Percentiles rank a stretch among this genome's conserved stretches.
phyloP scores from a whole-genome alignment of 2,797 vertebrate genomes.

The Helicolenus hilgendorfi region DNA sequence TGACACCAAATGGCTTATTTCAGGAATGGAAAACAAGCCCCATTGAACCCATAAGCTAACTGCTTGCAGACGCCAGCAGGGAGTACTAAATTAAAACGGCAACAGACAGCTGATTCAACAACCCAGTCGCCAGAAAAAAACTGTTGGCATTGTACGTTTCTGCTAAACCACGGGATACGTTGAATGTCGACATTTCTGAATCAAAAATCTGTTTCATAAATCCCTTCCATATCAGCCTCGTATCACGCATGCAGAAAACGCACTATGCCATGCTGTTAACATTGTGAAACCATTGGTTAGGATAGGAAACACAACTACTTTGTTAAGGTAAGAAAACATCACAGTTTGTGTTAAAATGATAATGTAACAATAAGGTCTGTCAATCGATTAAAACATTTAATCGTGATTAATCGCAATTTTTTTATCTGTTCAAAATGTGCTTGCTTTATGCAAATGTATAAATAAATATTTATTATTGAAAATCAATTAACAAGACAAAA shows the following conservation, averaged over 20 bases:
- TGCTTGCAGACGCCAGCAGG: neutral
- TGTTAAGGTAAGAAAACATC: no score
- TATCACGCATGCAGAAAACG: no score
- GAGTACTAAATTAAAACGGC: neutral
- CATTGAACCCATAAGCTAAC: neutral
- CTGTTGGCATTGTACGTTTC: neutral
- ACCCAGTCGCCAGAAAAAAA: neutral
- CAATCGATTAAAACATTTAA: no score
- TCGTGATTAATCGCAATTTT: fast-evolving
- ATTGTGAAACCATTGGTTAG: no score
- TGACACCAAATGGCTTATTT: slow-evolving; percentile 20
- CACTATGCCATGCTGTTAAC: no score
- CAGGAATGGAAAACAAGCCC: neutral
- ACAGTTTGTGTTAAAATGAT: no score
- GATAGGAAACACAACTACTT: fast-evolving
- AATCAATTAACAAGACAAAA: no score
- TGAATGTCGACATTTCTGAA: neutral
- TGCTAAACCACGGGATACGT: neutral
- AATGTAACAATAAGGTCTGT: no score
- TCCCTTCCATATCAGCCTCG: no score
- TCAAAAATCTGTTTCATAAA: neutral
- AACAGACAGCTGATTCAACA: neutral
- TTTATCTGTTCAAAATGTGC: no score
- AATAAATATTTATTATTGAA: no score
- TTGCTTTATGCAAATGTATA: no score